These are phyloP conservation scores for Epinephelus cyanopodus DNA, from an alignment of 2,113 vertebrate species.

Conservation along the genomic window DNA sequence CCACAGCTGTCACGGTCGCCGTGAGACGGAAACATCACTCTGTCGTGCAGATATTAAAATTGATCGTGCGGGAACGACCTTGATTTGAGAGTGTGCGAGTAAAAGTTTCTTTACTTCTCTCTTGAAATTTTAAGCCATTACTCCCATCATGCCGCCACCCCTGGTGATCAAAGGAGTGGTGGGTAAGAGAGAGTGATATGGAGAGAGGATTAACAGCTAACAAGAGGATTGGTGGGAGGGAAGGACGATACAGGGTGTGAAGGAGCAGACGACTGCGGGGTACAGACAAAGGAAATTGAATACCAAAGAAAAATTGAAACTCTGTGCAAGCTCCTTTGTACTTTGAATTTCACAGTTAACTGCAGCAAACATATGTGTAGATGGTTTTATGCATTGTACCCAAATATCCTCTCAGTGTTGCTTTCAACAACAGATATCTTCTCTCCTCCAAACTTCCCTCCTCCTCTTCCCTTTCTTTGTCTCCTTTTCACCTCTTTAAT, in stretches of 20 bases:
- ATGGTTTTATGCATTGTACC: not conserved
- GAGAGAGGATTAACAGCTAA: slow-evolving; percentile 62
- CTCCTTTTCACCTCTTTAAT: slow-evolving; percentile 37
- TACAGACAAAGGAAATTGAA: slow-evolving; percentile 33
- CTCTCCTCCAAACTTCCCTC: not conserved
- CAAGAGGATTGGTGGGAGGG: slow-evolving; percentile 47
- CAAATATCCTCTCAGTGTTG: slow-evolving; percentile 19
- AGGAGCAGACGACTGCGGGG: slow-evolving; percentile 38
- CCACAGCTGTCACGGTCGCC: slow-evolving; percentile 20
- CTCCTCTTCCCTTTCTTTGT: not conserved
- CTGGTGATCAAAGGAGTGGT: slow-evolving; percentile 73
- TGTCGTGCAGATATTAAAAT: slow-evolving; percentile 1
- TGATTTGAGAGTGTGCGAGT: slow-evolving; percentile 40
- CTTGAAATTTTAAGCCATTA: slow-evolving; percentile 46
- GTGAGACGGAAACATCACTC: slow-evolving; percentile 13
- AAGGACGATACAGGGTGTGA: slow-evolving; percentile 13
- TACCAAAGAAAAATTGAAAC: slow-evolving; percentile 12
- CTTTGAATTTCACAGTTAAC: slow-evolving; percentile 41
- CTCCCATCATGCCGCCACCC: slow-evolving; percentile 60
- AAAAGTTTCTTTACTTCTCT: slow-evolving; percentile 40
- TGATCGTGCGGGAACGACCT: slow-evolving; percentile 15
- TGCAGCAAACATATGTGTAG: not conserved
- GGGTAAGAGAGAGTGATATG: slow-evolving; percentile 44
- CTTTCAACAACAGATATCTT: slow-evolving; percentile 16
- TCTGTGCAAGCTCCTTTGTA: slow-evolving; percentile 11